Percentiles rank a stretch among this genome's conserved stretches.
Conservation (phyloP, 1,140 invertebrate species). For the Musca domestica region DNA sequence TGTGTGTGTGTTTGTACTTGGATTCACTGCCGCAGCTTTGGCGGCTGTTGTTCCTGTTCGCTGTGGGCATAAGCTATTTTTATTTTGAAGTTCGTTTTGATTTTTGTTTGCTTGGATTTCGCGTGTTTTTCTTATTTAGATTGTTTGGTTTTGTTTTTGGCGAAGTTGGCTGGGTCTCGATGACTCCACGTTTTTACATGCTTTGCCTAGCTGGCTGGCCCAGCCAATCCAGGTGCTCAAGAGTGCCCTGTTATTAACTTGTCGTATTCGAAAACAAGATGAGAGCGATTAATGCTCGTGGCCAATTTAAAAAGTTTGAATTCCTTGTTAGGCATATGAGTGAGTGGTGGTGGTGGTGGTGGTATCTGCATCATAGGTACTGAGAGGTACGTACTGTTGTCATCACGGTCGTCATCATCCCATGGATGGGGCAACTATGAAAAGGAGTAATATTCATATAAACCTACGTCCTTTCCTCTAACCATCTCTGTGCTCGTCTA, state of each 20-base stretch:
- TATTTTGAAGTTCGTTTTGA: slow-evolving; percentile 13
- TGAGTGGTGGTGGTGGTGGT: background rate
- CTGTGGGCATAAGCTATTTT: background rate
- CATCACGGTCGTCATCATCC: too few relatives aligned
- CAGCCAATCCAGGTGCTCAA: slow-evolving; percentile 18
- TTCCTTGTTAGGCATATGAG: slow-evolving; percentile 19
- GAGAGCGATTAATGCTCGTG: slow-evolving; percentile 31
- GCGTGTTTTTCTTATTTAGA: slow-evolving; percentile 9
- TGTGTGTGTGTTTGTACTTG: too few relatives aligned
- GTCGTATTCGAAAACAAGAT: slow-evolving; percentile 32
- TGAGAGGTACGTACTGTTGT: too few relatives aligned
- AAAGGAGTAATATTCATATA: too few relatives aligned
- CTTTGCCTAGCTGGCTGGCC: too few relatives aligned
- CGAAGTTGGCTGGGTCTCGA: slow-evolving; percentile 22
- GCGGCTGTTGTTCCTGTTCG: too few relatives aligned
- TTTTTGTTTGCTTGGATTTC: background rate
- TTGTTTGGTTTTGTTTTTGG: slow-evolving; percentile 7
- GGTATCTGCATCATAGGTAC: too few relatives aligned
- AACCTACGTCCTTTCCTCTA: too few relatives aligned
- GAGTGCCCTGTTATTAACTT: slow-evolving; percentile 31
- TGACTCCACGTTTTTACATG: background rate
- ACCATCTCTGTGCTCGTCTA: too few relatives aligned
- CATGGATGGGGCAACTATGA: too few relatives aligned
- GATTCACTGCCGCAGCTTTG: too few relatives aligned
- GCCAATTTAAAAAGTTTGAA: slow-evolving; percentile 28